Evolutionary conservation across 2,888 invertebrate genomes (phyloP), one percentile per base, ranked within the genome.

Genomic region (Coleophora flavipennella): DNA sequence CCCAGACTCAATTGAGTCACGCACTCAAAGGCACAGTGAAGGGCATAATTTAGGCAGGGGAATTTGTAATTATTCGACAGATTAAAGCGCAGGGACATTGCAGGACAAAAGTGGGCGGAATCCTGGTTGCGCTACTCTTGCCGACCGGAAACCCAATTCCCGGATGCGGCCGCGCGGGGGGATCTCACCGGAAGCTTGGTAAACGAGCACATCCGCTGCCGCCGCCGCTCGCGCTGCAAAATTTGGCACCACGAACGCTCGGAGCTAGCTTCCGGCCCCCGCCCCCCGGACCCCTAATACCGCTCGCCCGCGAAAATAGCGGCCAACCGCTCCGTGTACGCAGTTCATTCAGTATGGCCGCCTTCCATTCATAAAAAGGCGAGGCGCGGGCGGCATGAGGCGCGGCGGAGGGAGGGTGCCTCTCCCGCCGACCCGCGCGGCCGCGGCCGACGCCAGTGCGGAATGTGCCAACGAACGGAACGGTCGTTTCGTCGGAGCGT

Each of bases 281-380:
- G 64, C 70, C 77, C 77, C 76, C 74, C 73, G 68, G 67, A 62
- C 72, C 73, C 69, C 75, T 64, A 63, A 56, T 72, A 67, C 63
- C 75, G 70, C 62, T 71, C 70, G 74, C 77, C 73, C 79, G 83
- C 81, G 70, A 77, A 80, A 81, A 81, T 83, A 83, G 83, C 81
- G 80, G 76, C 83, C 79, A 79, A 80, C 81, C 78, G 83, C 83
- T 81, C 81, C 67, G 84, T 85, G 85, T 85, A 85, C 85, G 85
- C 87, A 86, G 85, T 88, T 89, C 88, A 89, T 89, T 89, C 89
- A 89, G 88, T 83, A 89, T 89, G 88, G 88, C 88, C 87, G 88
- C 87, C 87, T 87, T 86, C 87, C 89, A 89, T 89, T 89, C 89
- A 89, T 89, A 89, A 89, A 89, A 88, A 89, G 87, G 87, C 85